Percentiles rank a stretch among this genome's conserved stretches.
Evolutionary conservation across 2,113 vertebrate species (phyloP).

Genomic region (Asarcornis scutulata): DNA sequence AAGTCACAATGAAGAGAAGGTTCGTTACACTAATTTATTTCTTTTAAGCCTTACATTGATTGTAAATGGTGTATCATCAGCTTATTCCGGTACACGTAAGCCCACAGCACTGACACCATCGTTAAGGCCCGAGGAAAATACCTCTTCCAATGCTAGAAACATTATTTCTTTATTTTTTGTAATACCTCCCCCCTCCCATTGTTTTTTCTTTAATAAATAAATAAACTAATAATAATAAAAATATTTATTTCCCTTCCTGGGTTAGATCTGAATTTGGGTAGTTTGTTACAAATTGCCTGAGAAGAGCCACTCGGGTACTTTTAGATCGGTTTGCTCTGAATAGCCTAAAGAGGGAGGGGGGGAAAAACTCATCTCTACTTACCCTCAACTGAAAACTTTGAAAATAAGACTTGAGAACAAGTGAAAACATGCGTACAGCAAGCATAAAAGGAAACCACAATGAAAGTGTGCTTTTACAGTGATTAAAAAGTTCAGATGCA

Average conservation of each 20-base stretch:
- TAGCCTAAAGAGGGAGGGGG: neutral
- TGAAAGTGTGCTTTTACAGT: neutral
- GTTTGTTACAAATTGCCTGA: neutral
- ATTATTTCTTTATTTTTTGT: neutral
- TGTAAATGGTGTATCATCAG: neutral
- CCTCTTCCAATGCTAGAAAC: neutral
- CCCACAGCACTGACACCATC: neutral
- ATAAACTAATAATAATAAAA: no score
- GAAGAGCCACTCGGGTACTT: neutral
- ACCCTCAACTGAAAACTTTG: constrained; percentile 47
- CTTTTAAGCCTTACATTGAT: neutral
- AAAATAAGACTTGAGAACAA: constrained; percentile 31
- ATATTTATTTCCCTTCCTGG: neutral
- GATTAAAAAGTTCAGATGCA: neutral
- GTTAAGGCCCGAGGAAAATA: neutral
- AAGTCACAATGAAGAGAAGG: neutral
- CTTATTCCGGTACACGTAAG: neutral
- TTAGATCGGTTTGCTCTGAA: neutral
- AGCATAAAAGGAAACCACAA: neutral
- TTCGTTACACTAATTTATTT: neutral
- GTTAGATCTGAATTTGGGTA: neutral
- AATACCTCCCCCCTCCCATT: neutral
- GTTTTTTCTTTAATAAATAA: neutral
- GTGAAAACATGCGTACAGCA: neutral
- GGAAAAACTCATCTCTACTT: constrained; percentile 43